Base-by-base conservation (phyloP, 2,797 vertebrate species). In the Buceros bicornis region DNA sequence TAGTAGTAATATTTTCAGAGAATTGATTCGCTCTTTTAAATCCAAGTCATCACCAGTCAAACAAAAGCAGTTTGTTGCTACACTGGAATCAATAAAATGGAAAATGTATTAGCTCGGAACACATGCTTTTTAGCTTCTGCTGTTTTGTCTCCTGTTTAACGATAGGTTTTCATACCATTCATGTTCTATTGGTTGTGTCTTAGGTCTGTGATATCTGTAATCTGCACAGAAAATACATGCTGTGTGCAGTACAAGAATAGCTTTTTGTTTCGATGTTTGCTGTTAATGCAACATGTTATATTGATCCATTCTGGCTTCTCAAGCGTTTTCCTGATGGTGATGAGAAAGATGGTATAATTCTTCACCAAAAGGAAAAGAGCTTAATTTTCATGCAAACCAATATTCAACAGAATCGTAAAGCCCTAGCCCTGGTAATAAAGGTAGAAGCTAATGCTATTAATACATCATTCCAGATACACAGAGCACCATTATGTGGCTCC, bases 301-400 rank as follows among this genome's bases (percentile, higher is more conserved):
- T 81, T 69, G 72, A 81, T 81, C 66, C 47, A 42, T 26, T 78
- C 76, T 87, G 50, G 10, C 54, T 82, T 89, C 70, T 91, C 50
- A 74, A 71, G 65, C 72, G 19, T 91, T 93, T 90, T 94, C 51
- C 51, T 84, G 29, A 31, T 69, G 65, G 37, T 78, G 28, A 22
- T 90, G 66, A 85, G 56, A 87, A 79, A 64, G 31, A 24, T n/a
- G 8, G 37, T 90, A 5, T 87, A 54, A 58, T 85, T 90, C 54
- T 69, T 92, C 60, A 87, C 71, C 21, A 61, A 62, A 66, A 81
- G 31, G 35, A 82, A 72, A 57, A 70, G 9, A 61, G 60, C 25
- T 93, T 91, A 69, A 93, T 95, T 93, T 95, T 77, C 69, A 58
- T 95, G 86, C 92, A 90, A 86, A 95, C 64, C 48, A 90, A 48